A percentile compares a stretch with the other conserved stretches of the same genome.
Evolutionary conservation across 2,113 vertebrate genomes (phyloP).

Genomic region (Microcebus tavaratra): DNA sequence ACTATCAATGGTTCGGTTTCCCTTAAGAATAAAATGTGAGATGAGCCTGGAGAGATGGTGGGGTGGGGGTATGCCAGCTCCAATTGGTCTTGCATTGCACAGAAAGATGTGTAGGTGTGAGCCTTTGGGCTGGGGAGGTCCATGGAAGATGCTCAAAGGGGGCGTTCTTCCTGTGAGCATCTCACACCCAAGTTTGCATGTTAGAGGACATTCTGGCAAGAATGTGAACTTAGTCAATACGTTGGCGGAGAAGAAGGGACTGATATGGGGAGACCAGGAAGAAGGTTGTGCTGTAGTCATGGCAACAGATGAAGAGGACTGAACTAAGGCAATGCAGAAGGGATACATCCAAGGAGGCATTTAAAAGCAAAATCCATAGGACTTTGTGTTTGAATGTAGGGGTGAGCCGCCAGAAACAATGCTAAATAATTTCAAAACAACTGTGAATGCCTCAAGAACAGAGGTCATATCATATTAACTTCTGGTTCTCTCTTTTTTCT

Average conservation of each 20-base stretch:
- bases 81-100: neutral
- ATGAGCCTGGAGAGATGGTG: neutral
- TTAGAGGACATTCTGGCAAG: neutral
- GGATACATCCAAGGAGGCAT: neutral
- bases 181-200: neutral
- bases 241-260: slow-evolving; percentile 16
- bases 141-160: neutral
- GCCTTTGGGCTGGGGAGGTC: neutral
- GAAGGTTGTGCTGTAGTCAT: slow-evolving; percentile 59
- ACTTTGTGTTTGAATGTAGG: neutral
- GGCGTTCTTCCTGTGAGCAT: neutral
- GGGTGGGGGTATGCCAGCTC: neutral
- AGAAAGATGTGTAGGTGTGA: neutral
- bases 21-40: neutral
- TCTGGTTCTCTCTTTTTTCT: neutral
- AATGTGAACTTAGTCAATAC: neutral
- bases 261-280: slow-evolving; percentile 2
- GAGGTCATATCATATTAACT: neutral
- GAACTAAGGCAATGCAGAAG: slow-evolving; percentile 9
- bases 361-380: slow-evolving; percentile 10
- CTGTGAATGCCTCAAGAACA: neutral
- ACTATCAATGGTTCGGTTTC: neutral
- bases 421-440: neutral
- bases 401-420: neutral
- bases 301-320: slow-evolving; percentile 54